Conservation (phyloP, 2,797 vertebrate species). For the Poecilia velifera region DNA sequence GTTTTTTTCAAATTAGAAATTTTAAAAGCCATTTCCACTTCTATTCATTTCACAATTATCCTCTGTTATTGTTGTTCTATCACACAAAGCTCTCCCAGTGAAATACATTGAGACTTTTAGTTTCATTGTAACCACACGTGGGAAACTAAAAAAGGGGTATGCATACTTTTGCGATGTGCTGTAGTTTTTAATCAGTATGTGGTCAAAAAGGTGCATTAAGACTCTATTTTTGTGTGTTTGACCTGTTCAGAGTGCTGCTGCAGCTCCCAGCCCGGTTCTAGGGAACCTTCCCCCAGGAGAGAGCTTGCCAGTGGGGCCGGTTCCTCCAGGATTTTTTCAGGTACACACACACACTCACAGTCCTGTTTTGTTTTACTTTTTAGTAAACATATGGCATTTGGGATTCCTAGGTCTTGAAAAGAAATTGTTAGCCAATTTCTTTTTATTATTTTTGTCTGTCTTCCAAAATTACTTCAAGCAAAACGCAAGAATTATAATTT, state of each 20-base stretch:
- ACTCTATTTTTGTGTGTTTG: slow-evolving; percentile 30
- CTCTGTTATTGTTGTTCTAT: not conserved
- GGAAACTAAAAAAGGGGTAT: not conserved
- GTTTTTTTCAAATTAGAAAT: not conserved
- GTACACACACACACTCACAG: slow-evolving; percentile 61
- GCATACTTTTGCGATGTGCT: not conserved
- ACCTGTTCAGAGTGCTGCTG: slow-evolving; percentile 89
- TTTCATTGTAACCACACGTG: not conserved
- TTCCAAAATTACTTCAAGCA: not conserved
- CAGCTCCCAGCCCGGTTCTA: slow-evolving; percentile 93
- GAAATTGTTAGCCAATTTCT: not conserved
- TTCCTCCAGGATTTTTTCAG: slow-evolving; percentile 98
- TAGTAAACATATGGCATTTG: not conserved
- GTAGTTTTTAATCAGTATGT: not conserved
- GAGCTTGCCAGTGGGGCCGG: slow-evolving; percentile 96
- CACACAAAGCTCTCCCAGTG: not conserved
- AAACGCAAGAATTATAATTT: not conserved
- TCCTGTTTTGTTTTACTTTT: not conserved
- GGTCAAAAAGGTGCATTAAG: slow-evolving; percentile 15
- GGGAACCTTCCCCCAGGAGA: slow-evolving; percentile 97
- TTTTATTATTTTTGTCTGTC: not conserved
- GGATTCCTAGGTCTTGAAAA: no score
- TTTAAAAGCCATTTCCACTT: not conserved
- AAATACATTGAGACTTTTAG: not conserved
- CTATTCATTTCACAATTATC: not conserved